Conservation (phyloP, 37 sponge, comb jelly and placozoan genomes). For the Geodia barretti region DNA sequence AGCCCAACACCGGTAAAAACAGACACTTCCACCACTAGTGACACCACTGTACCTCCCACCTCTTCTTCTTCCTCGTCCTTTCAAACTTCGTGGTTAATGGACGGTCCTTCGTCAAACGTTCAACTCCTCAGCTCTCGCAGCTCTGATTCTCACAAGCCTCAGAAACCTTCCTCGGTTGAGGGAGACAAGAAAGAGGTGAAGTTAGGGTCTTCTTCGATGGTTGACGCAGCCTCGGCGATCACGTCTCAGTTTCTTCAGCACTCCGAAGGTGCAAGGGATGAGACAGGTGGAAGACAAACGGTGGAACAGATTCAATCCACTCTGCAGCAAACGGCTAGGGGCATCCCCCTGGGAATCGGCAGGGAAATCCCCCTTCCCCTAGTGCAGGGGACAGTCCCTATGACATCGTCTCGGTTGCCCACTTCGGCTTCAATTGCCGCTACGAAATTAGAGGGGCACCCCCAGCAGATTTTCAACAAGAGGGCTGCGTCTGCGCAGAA, state of each 20-base stretch:
- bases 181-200: too few relatives aligned
- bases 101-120: slow-evolving; percentile 8
- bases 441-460: not conserved
- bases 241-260: slow-evolving; percentile 19
- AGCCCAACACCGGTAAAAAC: not conserved
- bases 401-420: not conserved
- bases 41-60: not conserved
- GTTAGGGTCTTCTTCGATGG: too few relatives aligned
- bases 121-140: slow-evolving; percentile 7
- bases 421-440: not conserved
- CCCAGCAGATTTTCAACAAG: not conserved
- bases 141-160: not conserved
- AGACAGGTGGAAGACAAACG: not conserved
- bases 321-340: not conserved
- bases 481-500: not conserved
- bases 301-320: not conserved
- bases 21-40: not conserved
- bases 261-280: not conserved
- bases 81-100: not conserved
- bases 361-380: not conserved
- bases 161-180: not conserved
- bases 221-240: slow-evolving; percentile 9
- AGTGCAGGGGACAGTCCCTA: not conserved
- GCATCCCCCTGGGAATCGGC: not conserved
- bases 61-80: too few relatives aligned